Base-by-base conservation (phyloP, 2,888 invertebrate genomes). In the Hymenopus coronatus region DNA sequence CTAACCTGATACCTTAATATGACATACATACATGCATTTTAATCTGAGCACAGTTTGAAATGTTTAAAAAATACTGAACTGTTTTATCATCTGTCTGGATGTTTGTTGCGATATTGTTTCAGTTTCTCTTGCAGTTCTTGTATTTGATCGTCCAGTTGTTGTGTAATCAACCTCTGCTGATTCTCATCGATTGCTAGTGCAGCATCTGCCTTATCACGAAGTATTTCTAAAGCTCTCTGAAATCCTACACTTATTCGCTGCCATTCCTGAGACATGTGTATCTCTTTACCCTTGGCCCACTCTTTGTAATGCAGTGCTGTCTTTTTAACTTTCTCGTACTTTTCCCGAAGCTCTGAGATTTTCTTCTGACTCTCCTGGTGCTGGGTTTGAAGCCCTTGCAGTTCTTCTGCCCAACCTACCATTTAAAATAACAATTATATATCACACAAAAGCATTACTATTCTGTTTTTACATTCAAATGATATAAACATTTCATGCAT, bases 371-470 rank as follows among this genome's bases (percentile, higher is more conserved):
- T n/a, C 7, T 87, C 87, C 27, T 87, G 82, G 6, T 30, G n/a
- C 30, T 82, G 87, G 40, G 33, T 87, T 14, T 40, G 81, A 33
- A 87, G 33, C 20, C n/a, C 82, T 14, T 87, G 87, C 28, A 87
- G 82, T 28, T 87, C 87, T 15, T 87, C 82, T 25, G 87, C 87
- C 87, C 87, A 87, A 33, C 87, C 87, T 87, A 27, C 4, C 25
- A 70, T 70, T 20, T 70, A 20, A 70, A 70, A 25, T 70, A 54
- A 54, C 8, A 40, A 40, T 70, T 15, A 20, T 70, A 70, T 3
- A 70, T 70, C 2, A 20, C 54, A 70, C 6, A 25, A 46, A 70
- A 70, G 3, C 25, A 4, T 20, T 70, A 70, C 6, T 70, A n/a
- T n/a, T n/a, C n/a, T 20, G 3, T 70, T 20, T 70, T 14, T 70